Base-by-base conservation (phyloP, 2,888 invertebrate genomes). In the Acanthococcus lagerstroemiae region DNA sequence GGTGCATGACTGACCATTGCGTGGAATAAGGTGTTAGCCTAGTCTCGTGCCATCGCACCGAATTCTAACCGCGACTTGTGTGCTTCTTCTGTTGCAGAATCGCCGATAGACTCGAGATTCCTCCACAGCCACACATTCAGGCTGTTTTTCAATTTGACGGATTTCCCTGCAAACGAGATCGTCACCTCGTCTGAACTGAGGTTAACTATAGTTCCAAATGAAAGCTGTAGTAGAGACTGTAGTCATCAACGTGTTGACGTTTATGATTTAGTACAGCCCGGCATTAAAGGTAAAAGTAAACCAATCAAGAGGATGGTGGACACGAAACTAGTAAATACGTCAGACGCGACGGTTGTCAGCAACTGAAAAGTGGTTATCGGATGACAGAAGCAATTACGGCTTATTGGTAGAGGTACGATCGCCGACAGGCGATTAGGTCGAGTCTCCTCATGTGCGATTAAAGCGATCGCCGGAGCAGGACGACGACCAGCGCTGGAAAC, bases 121-220 rank as follows among this genome's bases (percentile, higher is more conserved):
- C 56, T 21, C 3, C 19, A 46, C 30, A 45, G 55, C 24, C 68
- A 86, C 76, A 84, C 84, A 74, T 90, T 90, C 78, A 84, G 90
- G 61, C 80, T 91, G 71, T 84, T 82, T 75, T 95, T 95, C 81
- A 86, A 92, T 76, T 77, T 92, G 71, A 82, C 82, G 70, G 83
- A 82, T 70, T 83, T 94, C 70, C 92, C 93, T 15, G 72, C 76
- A 24, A 81, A 82, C 67, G 95, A 95, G 76, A 78, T 80, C 67
- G 80, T 92, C 68, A 86, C 88, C 73, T 91, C 88, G 50, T 91
- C 94, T 3, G 90, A 94, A 75, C 76, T 95, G 72, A 82, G 82
- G 67, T 78, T 91, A 71, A 84, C 81, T 69, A 82, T 88, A 66
- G 21, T 48, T 58, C 52, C 63, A 37, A 22, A 55, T 50, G 75